These are phyloP conservation scores for Junonia oenone DNA, from an alignment of 2,888 invertebrate species.

Conservation along the genomic window DNA sequence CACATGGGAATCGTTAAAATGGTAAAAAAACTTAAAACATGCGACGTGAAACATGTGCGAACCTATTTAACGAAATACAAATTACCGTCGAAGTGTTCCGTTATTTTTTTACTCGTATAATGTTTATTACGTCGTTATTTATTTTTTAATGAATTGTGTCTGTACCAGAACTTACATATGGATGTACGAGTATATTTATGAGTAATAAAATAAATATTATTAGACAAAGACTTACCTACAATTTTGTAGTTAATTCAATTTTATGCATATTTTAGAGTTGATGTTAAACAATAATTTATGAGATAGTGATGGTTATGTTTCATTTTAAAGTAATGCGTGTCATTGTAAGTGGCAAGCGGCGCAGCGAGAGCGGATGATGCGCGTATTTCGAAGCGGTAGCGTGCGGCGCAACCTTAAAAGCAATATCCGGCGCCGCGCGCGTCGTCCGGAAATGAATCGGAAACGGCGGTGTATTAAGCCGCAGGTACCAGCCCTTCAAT, in stretches of 20 bases:
- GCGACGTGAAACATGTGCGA: slow-evolving; percentile 12
- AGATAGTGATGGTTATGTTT: neutral
- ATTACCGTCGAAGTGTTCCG: neutral
- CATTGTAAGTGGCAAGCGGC: slow-evolving; percentile 28
- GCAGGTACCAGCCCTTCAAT: slow-evolving; percentile 79
- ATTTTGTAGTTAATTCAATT: neutral
- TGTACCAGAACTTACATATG: neutral
- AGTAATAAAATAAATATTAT: no score
- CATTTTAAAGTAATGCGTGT: slow-evolving; percentile 14
- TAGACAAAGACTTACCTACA: no score
- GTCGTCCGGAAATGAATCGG: slow-evolving; percentile 80
- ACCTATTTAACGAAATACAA: slow-evolving; percentile 5
- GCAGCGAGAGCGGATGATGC: slow-evolving; percentile 29
- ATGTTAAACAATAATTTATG: neutral
- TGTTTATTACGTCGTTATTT: neutral
- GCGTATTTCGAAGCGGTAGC: slow-evolving; percentile 42
- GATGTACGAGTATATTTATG: neutral
- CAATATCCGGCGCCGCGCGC: slow-evolving; percentile 80
- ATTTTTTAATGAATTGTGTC: neutral
- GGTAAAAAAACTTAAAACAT: slow-evolving; percentile 3
- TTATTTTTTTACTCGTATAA: neutral
- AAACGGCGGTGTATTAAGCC: slow-evolving; percentile 80
- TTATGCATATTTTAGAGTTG: no score
- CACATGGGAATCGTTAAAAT: slow-evolving; percentile 48
- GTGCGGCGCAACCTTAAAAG: slow-evolving; percentile 78